phyloP scores from a whole-genome alignment of 2,888 invertebrate species.

The Microctonus hyperodae region DNA sequence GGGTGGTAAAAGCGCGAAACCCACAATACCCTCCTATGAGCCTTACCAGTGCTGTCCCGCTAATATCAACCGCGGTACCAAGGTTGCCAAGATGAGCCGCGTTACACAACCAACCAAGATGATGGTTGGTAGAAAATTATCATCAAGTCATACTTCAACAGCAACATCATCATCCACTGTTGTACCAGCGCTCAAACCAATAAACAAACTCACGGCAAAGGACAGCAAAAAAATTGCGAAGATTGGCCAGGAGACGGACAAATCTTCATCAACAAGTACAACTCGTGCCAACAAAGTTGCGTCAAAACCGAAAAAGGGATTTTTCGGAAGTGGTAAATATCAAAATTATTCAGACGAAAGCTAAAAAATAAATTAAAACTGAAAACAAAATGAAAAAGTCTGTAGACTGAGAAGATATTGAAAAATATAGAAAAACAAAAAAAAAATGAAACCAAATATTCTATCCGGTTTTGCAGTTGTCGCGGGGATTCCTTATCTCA shows the following conservation, averaged over 20 bases:
- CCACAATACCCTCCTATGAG: slow-evolving; percentile 80
- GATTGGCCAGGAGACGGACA: slow-evolving; percentile 47
- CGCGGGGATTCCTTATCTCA: slow-evolving; percentile 60
- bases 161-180: slow-evolving; percentile 47
- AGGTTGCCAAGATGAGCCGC: slow-evolving; percentile 77
- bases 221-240: slow-evolving; percentile 60
- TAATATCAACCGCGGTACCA: slow-evolving; percentile 79
- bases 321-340: slow-evolving; percentile 85
- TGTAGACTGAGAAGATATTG: slow-evolving; percentile 23
- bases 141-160: slow-evolving; percentile 35
- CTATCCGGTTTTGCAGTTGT: slow-evolving; percentile 59
- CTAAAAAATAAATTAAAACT: slow-evolving; percentile 18
- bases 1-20: slow-evolving; percentile 82
- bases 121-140: slow-evolving; percentile 40
- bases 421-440: slow-evolving; percentile 10
- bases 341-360: slow-evolving; percentile 30
- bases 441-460: too few species aligned
- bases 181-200: slow-evolving; percentile 54
- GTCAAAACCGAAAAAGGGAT: slow-evolving; percentile 78
- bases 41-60: slow-evolving; percentile 93
- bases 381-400: slow-evolving; percentile 1
- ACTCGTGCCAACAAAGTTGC: slow-evolving; percentile 60
- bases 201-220: slow-evolving; percentile 64
- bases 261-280: slow-evolving; percentile 31
- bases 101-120: slow-evolving; percentile 45